These are phyloP conservation scores for Cryptocephalus primarius DNA, from an alignment of 2,888 invertebrate genomes.

Conservation along the genomic window DNA sequence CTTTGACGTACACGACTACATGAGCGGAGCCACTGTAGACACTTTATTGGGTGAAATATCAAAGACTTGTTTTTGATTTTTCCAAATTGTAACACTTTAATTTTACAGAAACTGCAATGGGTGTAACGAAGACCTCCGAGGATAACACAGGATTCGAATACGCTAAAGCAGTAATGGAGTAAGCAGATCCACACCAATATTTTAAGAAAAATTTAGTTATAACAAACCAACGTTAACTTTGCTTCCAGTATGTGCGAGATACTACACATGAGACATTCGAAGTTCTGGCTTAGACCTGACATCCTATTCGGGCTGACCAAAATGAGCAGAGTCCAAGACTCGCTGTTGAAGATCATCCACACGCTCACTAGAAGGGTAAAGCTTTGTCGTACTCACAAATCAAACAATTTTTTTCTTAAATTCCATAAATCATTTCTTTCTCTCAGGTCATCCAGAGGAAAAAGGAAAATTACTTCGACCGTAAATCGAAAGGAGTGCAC, in stretches of 20 bases:
- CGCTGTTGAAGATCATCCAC: slow-evolving; percentile 39
- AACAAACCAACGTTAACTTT: slow-evolving; percentile 1
- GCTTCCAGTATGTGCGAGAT: slow-evolving; percentile 43
- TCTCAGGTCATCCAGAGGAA: slow-evolving; percentile 55
- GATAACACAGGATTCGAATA: slow-evolving; percentile 42
- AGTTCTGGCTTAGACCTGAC: slow-evolving; percentile 38
- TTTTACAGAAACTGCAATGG: slow-evolving; percentile 44
- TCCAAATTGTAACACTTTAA: too few relatives aligned
- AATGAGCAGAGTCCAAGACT: slow-evolving; percentile 35
- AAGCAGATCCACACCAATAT: slow-evolving; percentile 16
- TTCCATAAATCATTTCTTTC: too few relatives aligned
- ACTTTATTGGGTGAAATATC: slow-evolving; percentile 36
- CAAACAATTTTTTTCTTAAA: background rate
- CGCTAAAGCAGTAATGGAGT: slow-evolving; percentile 48
- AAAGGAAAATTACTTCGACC: slow-evolving; percentile 60
- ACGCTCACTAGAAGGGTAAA: slow-evolving; percentile 37
- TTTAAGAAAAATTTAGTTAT: background rate
- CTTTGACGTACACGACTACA: slow-evolving; percentile 42
- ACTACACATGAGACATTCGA: slow-evolving; percentile 41
- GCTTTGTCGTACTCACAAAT: background rate
- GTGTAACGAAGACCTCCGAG: slow-evolving; percentile 37
- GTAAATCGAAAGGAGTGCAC: slow-evolving; percentile 23
- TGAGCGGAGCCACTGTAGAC: slow-evolving; percentile 41
- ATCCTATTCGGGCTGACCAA: slow-evolving; percentile 38
- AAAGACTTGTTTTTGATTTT: too few relatives aligned